Evolutionary conservation across 2,797 vertebrate genomes (phyloP).

Genomic region (Poecile montanus): DNA sequence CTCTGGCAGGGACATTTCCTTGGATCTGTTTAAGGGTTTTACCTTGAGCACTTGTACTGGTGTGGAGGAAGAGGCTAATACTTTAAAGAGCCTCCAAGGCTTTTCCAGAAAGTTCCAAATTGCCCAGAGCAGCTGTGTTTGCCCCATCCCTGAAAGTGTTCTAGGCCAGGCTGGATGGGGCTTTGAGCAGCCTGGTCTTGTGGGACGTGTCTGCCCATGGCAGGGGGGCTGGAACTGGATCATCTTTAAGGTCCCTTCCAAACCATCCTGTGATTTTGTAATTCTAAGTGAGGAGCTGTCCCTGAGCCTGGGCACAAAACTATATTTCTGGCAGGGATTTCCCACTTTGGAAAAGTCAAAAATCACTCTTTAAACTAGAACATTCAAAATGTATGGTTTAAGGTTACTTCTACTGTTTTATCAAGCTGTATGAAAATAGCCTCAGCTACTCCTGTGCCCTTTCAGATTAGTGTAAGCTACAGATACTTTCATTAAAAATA

Average conservation of each 20-base stretch:
- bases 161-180: neutral
- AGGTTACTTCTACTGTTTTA: neutral
- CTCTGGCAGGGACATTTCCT: neutral
- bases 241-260: neutral
- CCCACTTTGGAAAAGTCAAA: neutral
- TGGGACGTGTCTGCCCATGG: neutral
- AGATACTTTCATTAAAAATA: neutral
- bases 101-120: neutral
- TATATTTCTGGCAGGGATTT: neutral
- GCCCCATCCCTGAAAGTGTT: neutral
- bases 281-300: neutral
- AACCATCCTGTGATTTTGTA: neutral
- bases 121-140: neutral
- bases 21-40: neutral
- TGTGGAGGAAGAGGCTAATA: neutral
- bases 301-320: neutral
- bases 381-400: neutral
- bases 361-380: neutral
- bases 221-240: neutral
- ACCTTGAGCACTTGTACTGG: neutral
- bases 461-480: neutral
- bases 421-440: neutral
- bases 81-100: neutral
- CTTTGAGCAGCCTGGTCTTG: neutral
- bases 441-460: neutral